Conservation (phyloP, 2,888 invertebrate genomes). For the Caenorhabditis parvicauda region DNA sequence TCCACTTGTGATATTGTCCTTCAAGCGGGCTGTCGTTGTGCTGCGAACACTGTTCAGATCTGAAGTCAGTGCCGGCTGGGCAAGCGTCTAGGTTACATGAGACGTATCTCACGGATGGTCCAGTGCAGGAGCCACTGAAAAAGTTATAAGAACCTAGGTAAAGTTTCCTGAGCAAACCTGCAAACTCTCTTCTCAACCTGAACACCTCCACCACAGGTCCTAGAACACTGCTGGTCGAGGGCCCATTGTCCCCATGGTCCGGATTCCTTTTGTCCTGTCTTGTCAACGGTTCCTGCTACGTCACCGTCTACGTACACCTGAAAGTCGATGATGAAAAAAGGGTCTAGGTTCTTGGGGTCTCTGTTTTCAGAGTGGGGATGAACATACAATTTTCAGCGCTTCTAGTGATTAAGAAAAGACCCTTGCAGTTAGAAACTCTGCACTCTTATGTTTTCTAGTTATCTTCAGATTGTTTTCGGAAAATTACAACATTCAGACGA, state of each 20-base stretch:
- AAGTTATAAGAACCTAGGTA: not conserved
- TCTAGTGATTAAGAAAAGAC: too few relatives aligned
- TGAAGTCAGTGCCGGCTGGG: constrained; percentile 72
- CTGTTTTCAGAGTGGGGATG: not conserved
- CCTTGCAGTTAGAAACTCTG: too few relatives aligned
- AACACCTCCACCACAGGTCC: constrained; percentile 89
- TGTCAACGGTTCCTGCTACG: constrained; percentile 56
- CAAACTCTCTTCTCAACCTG: constrained; percentile 75
- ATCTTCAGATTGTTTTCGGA: too few relatives aligned
- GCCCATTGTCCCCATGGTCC: constrained; percentile 75
- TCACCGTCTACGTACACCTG: constrained; percentile 56
- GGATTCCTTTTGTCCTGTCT: constrained; percentile 53
- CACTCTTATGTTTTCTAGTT: too few relatives aligned
- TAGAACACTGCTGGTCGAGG: constrained; percentile 79
- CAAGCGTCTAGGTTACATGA: constrained; percentile 83
- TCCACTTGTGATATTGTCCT: constrained; percentile 74
- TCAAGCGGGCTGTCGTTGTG: constrained; percentile 81
- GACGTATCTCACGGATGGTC: constrained; percentile 80
- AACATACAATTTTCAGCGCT: not conserved
- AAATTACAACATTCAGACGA: not conserved
- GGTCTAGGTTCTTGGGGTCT: not conserved
- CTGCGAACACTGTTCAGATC: constrained; percentile 83
- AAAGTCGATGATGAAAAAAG: not conserved
- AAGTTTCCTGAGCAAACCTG: constrained; percentile 34
- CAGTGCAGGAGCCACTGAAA: constrained; percentile 69